Base-by-base conservation (phyloP, 1,140 invertebrate species). In the Nasonia vitripennis region DNA sequence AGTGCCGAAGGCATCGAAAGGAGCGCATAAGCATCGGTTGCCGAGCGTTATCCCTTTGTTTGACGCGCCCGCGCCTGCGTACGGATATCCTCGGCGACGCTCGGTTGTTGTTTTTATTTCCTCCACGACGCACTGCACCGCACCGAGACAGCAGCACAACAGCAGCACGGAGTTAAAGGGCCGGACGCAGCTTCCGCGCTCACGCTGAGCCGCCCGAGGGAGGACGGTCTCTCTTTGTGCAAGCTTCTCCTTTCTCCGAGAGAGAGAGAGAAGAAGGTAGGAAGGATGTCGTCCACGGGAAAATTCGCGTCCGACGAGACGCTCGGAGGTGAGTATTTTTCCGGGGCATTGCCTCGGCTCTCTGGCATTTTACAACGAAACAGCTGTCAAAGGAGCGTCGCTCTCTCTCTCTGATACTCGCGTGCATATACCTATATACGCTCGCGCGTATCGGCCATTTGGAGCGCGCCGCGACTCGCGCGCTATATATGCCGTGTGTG, bases 241-340 rank as follows among this genome's bases (percentile, higher is more conserved):
- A 45, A 45, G 41, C 41, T 45, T 45, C 7, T 45, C 10, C 9
- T 45, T 45, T 45, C 41, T 45, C 41, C 10, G 48, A 4, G 12
- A 51, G 14, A 51, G 45, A 48, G 27, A 27, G 27, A 48, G 45
- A 48, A 68, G 3, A 7, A 68, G 3, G 4, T 7, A 70, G 23
- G 17, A 20, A 81, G 2, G 73, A 84, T 78, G 77, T 78, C 92
- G 87, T 91, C 93, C 34, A 91, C 91, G 75, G 90, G 90, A 20
- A 94, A 93, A 86, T 92, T 89, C 31, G 89, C 88, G 31, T 91
- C 90, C 84, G 93, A 94, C 75, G 93, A 94, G 81, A 88, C 89
- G 34, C 89, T 94, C 14, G 92, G 93, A 87, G 93, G 93, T 94
- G 87, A 92, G 92, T 90, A 78, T 20, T n/a, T 62, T 62, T 62